Conservation (phyloP, 1,140 invertebrate genomes). For the Dysdera silvatica region DNA sequence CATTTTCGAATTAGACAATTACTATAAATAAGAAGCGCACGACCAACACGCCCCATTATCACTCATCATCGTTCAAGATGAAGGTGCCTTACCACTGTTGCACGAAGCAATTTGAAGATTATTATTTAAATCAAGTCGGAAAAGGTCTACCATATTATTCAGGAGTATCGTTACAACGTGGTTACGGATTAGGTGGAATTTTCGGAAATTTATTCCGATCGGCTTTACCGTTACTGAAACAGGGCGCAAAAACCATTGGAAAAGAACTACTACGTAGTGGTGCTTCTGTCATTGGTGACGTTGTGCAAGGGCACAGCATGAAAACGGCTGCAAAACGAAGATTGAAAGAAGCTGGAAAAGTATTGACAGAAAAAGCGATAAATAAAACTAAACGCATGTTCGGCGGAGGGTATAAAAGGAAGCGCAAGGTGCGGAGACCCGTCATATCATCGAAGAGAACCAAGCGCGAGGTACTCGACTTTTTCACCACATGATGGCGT, state of each 20-base stretch:
- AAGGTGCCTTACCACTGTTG: neutral
- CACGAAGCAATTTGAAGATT: constrained; percentile 3
- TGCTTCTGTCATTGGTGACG: neutral
- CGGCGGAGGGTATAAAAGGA: neutral
- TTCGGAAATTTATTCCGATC: neutral
- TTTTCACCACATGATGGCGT: neutral
- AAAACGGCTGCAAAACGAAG: neutral
- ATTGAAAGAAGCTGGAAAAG: neutral
- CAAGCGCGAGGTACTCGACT: neutral
- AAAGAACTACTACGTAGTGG: neutral
- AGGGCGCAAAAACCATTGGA: neutral
- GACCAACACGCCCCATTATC: no score
- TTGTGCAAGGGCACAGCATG: neutral
- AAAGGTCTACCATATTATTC: neutral
- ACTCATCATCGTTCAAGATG: no score
- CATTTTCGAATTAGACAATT: neutral
- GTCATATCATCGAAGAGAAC: neutral
- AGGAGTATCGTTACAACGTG: neutral
- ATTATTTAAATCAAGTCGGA: neutral
- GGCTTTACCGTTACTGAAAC: neutral
- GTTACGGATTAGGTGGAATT: neutral
- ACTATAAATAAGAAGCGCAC: no score
- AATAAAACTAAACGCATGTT: neutral
- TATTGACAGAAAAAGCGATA: neutral
- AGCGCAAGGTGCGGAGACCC: neutral